Evolutionary conservation across 2,888 invertebrate species (phyloP).

Genomic region (Mactromeris polynyma): DNA sequence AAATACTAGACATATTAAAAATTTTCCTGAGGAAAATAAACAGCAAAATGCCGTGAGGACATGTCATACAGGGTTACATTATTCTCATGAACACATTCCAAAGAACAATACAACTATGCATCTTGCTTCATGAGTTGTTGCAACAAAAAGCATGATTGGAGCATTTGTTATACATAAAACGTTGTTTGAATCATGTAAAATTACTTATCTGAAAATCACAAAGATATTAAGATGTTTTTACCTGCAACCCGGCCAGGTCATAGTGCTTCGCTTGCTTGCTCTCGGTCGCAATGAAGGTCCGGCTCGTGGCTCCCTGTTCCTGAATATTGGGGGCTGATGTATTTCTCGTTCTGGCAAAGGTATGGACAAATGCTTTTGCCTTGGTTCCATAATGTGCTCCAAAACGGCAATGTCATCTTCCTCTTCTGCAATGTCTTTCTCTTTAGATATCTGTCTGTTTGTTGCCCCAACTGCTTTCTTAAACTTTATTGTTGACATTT

Average conservation of each 20-base stretch:
- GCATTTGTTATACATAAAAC: too few relatives aligned
- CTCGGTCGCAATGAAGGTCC: constrained; percentile 48
- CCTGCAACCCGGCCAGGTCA: constrained; percentile 64
- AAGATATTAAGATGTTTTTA: not conserved
- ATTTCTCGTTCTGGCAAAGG: constrained; percentile 18
- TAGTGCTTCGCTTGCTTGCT: constrained; percentile 55
- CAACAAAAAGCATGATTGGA: too few relatives aligned
- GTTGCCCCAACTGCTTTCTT: constrained; percentile 17
- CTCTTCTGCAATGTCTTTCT: constrained; percentile 1
- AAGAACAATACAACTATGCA: too few relatives aligned
- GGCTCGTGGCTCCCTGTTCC: constrained; percentile 14
- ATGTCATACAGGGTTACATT: too few relatives aligned
- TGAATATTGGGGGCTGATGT: constrained; percentile 20
- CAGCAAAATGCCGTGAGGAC: too few relatives aligned
- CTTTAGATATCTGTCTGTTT: not conserved
- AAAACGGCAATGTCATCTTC: constrained; percentile 42
- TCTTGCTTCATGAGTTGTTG: too few relatives aligned
- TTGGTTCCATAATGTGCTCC: constrained; percentile 29
- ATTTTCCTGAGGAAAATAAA: too few relatives aligned
- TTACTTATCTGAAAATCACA: too few relatives aligned
- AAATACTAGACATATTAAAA: too few relatives aligned
- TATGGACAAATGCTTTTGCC: constrained; percentile 13
- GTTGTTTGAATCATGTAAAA: too few relatives aligned
- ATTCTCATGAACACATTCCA: too few relatives aligned
- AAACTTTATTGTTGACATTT: constrained; percentile 40